Evolutionary conservation across 2,888 invertebrate species (phyloP).

Genomic region (Ophion slaviceki): DNA sequence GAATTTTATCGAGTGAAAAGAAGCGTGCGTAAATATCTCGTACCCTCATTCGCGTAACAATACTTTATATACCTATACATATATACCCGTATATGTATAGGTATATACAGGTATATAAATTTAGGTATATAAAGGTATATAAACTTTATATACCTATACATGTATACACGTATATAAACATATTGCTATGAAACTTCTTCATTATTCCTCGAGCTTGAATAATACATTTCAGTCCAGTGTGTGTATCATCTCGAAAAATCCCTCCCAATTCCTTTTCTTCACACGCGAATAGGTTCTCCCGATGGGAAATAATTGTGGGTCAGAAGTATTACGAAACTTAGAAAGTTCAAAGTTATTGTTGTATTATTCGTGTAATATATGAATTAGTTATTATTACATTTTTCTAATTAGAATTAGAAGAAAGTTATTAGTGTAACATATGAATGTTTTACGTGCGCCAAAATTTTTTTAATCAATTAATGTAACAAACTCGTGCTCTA

Average conservation of each 20-base stretch:
- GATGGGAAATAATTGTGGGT: constrained; percentile 29
- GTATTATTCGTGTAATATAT: background rate
- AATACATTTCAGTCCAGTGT: constrained; percentile 50
- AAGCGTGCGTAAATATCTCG: constrained; percentile 43
- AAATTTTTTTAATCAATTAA: no score
- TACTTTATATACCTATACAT: constrained; percentile 22
- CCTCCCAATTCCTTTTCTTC: constrained; percentile 15
- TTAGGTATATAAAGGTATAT: no score
- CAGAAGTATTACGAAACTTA: constrained; percentile 16
- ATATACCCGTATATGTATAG: constrained; percentile 4
- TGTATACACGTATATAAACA: constrained; percentile 9
- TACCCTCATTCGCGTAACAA: background rate
- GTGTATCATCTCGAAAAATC: constrained; percentile 46
- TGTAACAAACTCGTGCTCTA: no score
- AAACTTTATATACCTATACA: constrained; percentile 17
- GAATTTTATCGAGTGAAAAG: constrained; percentile 62
- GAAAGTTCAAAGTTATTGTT: background rate
- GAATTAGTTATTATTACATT: no score
- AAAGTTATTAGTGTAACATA: no score
- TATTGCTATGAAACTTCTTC: constrained; percentile 41
- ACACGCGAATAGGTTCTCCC: constrained; percentile 5
- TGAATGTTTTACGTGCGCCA: no score
- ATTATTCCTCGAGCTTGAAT: constrained; percentile 48
- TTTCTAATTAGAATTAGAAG: no score
- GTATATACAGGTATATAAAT: no score